Evolutionary conservation across 2,797 vertebrate genomes (phyloP), one percentile per base, ranked within the genome.

Genomic region (Labroides dimidiatus): DNA sequence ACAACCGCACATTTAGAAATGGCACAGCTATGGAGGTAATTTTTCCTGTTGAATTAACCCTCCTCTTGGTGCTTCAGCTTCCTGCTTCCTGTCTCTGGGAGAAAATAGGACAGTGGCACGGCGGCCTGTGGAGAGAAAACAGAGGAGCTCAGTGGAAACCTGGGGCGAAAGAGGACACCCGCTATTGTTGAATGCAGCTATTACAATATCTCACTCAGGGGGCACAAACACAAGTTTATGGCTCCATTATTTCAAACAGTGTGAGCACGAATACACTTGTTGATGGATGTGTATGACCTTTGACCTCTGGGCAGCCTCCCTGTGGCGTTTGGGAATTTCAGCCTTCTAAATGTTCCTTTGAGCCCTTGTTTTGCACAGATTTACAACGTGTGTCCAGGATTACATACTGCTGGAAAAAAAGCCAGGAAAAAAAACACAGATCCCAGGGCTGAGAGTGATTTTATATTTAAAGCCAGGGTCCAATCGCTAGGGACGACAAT

Each of bases 11-110:
- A 54, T 66, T 64, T 4, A 50, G 50, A 44, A 63, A 57, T 73
- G 64, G 78, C 55, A 63, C 62, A 65, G 63, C 75, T 70, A 82
- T 14, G 48, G 47, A 47, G 71, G 44, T 66, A 68, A 75, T 56
- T 70, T 79, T 90, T 87, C 87, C 87, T 82, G 80, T 75, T 72
- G 73, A 79, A 74, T 73, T 16, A 63, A 68, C 68, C 61, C 42
- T 71, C 44, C 1, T 45, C 20, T 52, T 27, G 51, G 51, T 51
- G 53, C 60, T 67, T 61, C 66, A 42, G 44, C 68, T 69, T 82
- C 84, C 82, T 55, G 70, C 65, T 90, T 91, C 83, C 84, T 87
- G 75, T 70, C 70, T 68, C 6, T 62, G 49, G 69, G 69, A 66
- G 69, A 74, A 81, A 82, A 82, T 58, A 64, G 76, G 65, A 78